Base-by-base conservation (phyloP, 2,888 invertebrate genomes). In the Dicyrtoma fusca region DNA sequence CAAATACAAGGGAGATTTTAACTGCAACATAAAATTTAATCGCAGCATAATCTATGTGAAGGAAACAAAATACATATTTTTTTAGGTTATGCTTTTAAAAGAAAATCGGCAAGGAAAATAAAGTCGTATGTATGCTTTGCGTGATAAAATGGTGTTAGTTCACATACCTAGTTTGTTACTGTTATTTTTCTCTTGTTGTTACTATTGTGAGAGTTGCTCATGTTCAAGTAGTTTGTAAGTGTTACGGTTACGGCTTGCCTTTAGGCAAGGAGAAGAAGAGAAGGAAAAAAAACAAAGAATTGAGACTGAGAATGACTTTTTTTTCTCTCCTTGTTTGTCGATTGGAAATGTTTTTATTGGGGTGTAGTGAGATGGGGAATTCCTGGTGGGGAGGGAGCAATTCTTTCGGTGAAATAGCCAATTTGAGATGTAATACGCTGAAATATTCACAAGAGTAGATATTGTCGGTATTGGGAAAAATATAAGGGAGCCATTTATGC, bases 381-480 rank as follows among this genome's bases (percentile, higher is more conserved):
- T 51, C 44, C 47, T 74, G 69, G 69, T 66, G 63, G 72, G 62
- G 66, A 68, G 51, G 26, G 69, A 69, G 74, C 74, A 69, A 72
- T 75, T 73, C 71, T 69, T 70, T 73, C 68, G 55, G 49, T 73
- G 75, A 72, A 75, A 74, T 75, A 66, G 73, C 69, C 75, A 74
- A 75, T 75, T 75, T 74, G 74, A 72, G 66, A 74, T 69, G 75
- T 72, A 71, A 73, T 73, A 59, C 53, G 69, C 45, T 75, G 69
- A 74, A 75, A 73, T 71, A 75, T 75, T 75, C 69, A 75, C 23
- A 44, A 42, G 65, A 34, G 57, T 34, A 73, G 73, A 63, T 70
- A 70, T 73, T 73, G 65, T 65, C 47, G 65, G 70, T 69, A 70
- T 73, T 65, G 70, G 73, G 65, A 64, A 73, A 73, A 61, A 70